These are phyloP conservation scores for Sycophaga agraensis DNA, from an alignment of 1,140 invertebrate species.

Conservation along the genomic window DNA sequence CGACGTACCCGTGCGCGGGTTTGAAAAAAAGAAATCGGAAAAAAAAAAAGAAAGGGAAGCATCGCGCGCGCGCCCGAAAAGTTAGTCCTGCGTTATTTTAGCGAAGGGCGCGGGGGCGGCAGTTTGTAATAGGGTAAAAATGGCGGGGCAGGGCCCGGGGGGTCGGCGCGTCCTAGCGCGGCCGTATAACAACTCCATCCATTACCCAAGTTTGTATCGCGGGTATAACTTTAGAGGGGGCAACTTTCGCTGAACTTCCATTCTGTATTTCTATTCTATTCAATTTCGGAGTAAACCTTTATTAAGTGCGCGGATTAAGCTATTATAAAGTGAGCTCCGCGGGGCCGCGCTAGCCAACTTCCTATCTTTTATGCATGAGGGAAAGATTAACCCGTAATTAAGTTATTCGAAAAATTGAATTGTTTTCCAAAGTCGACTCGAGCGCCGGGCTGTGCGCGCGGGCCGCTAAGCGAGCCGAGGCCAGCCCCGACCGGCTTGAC, in stretches of 20 bases:
- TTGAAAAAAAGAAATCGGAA: background rate
- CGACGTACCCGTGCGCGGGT: too few relatives aligned
- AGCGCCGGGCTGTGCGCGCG: too few relatives aligned
- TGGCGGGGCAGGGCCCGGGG: too few relatives aligned
- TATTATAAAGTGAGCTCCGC: constrained; percentile 11
- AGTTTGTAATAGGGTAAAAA: constrained; percentile 28
- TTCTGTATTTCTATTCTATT: constrained; percentile 30
- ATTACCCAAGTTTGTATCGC: constrained; percentile 26
- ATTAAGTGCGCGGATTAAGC: constrained; percentile 25
- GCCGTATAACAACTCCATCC: constrained; percentile 22
- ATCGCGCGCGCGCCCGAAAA: background rate
- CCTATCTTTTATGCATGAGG: constrained; percentile 12
- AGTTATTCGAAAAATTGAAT: background rate
- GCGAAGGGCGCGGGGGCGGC: constrained; percentile 12
- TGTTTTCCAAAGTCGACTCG: background rate
- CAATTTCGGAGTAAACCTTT: constrained; percentile 24
- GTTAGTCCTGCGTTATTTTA: constrained; percentile 1
- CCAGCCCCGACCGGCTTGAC: too few relatives aligned
- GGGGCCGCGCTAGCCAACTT: background rate
- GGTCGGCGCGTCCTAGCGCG: background rate
- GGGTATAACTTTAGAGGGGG: constrained; percentile 11
- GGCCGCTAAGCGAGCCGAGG: too few relatives aligned
- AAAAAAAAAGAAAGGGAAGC: background rate
- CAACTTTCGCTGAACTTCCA: constrained; percentile 23
- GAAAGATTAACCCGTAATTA: constrained; percentile 17